Evolutionary conservation across 1,140 invertebrate species (phyloP).

Genomic region (Neodiprion pinetum): DNA sequence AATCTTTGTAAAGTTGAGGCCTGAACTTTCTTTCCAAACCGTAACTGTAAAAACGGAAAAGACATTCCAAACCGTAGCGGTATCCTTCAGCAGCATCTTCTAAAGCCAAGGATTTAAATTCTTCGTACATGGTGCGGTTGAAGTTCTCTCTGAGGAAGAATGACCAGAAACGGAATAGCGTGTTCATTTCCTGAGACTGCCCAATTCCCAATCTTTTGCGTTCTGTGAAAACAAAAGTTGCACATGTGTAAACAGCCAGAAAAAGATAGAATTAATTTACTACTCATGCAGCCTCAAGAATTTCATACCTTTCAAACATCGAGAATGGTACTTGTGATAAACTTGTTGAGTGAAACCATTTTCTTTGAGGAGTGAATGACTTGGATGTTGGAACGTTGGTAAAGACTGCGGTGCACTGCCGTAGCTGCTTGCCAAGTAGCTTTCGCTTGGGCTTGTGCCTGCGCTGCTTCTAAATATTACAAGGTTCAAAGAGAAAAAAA

Average conservation of each 20-base stretch:
- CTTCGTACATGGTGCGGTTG: constrained; percentile 97
- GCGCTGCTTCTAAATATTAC: constrained; percentile 69
- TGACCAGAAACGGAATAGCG: constrained; percentile 98
- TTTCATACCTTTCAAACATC: constrained; percentile 86
- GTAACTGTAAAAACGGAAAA: constrained; percentile 99
- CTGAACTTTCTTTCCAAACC: constrained; percentile 96
- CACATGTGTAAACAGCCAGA: constrained; percentile 20
- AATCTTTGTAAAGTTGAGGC: constrained; percentile 92
- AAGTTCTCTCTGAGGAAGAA: constrained; percentile 99
- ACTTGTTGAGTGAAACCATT: constrained; percentile 98
- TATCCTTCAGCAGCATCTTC: constrained; percentile 93
- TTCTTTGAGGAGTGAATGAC: constrained; percentile 93
- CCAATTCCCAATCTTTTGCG: constrained; percentile 91
- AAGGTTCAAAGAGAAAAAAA: constrained; percentile 5
- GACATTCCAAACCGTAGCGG: constrained; percentile 92
- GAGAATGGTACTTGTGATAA: constrained; percentile 93
- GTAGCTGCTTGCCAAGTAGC: constrained; percentile 71
- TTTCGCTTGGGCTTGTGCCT: constrained; percentile 75
- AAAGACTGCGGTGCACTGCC: constrained; percentile 81
- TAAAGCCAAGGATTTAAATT: constrained; percentile 88
- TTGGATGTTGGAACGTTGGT: constrained; percentile 94
- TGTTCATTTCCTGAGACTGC: constrained; percentile 96
- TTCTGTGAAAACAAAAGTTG: constrained; percentile 66
- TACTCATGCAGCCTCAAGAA: neutral
- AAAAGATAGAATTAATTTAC: constrained; percentile 16